Base-by-base conservation (phyloP, 30 jellyfish, hydroid and myxozoan genomes). In the Haliclystus octoradiatus region DNA sequence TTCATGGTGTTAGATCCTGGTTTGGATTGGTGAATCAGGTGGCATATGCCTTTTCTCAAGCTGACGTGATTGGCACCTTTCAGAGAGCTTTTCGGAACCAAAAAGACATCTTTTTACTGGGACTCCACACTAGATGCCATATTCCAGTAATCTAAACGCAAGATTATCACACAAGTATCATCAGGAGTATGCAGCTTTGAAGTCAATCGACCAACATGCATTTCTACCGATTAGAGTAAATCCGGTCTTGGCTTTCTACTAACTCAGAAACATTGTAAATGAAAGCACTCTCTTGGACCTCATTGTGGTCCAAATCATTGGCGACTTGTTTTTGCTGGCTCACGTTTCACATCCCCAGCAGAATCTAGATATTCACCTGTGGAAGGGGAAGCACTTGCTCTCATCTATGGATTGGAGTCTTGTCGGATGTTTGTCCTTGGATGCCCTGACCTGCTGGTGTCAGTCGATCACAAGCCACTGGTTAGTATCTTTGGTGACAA, bases 361-460 rank as follows among this genome's bases (percentile, higher is more conserved):
- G 75, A 69, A 50, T 25, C 50, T 26, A 40, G 79, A 0, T 69
- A 69, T 26, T 46, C 79, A 4, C 71, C 79, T 2, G 47, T 69
- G 0, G 79, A 69, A 26, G 79, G 79, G 4, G 74, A 69, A 49
- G 49, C 71, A 14, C 0, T 69, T 2, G 79, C 79, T 2, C 0
- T 40, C 57, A 19, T 19, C 9, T 40, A 19, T 9, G 19, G 57
- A 5, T 19, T 69, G 15, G 28, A 34, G 13, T 5, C 23, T 15
- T 5, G 14, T 5, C 9, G 19, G 57, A 5, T 5, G 9, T 40
- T 40, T 19, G 19, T 19, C 9, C 14, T 5, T 5, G 57, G 57
- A 9, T 40, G 57, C 57, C 14, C 9, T 40, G 19, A 40, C 57
- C 57, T 40, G 57, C 14, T 40, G 19, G 57, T 40, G 57, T 9